Conservation (phyloP, 2,113 vertebrate species). For the Poeciliopsis occidentalis region DNA sequence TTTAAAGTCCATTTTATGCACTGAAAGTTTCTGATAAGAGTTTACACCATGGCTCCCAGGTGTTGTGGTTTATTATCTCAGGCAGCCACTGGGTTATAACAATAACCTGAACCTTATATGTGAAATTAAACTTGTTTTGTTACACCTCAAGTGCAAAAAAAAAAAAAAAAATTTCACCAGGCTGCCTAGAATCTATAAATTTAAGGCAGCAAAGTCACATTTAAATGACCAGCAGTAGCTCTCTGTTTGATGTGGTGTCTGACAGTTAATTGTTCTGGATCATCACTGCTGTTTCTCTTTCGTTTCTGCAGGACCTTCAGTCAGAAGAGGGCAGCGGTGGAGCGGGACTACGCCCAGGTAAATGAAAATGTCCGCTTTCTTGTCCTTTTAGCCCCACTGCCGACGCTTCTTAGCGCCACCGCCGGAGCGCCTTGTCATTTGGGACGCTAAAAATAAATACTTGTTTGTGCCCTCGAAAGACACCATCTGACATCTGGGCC, state of each 20-base stretch:
- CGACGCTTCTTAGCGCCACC: conserved; percentile 16
- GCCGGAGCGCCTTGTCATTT: conserved; percentile 49
- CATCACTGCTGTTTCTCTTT: neutral
- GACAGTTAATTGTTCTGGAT: neutral
- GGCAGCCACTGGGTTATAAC: too few relatives aligned
- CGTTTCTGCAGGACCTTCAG: conserved; percentile 72
- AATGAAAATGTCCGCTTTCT: conserved; percentile 31
- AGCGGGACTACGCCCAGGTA: conserved; percentile 81
- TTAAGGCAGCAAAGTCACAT: too few relatives aligned
- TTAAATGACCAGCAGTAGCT: neutral
- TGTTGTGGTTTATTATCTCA: too few relatives aligned
- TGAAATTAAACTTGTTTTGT: too few relatives aligned
- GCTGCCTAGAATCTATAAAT: too few relatives aligned
- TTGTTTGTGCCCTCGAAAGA: conserved; percentile 17
- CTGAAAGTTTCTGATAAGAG: too few relatives aligned
- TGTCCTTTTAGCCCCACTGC: neutral
- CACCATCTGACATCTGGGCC: conserved; percentile 18
- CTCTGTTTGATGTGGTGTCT: neutral
- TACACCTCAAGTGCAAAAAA: too few relatives aligned
- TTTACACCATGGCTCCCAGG: too few relatives aligned
- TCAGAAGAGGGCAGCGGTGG: conserved; percentile 78
- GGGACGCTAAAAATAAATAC: conserved; percentile 29
- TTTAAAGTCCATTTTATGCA: too few relatives aligned
- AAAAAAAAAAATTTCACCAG: too few relatives aligned
- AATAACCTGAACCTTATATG: too few relatives aligned